Conservation (phyloP, 2,797 vertebrate species). For the Onychomys arenicola region DNA sequence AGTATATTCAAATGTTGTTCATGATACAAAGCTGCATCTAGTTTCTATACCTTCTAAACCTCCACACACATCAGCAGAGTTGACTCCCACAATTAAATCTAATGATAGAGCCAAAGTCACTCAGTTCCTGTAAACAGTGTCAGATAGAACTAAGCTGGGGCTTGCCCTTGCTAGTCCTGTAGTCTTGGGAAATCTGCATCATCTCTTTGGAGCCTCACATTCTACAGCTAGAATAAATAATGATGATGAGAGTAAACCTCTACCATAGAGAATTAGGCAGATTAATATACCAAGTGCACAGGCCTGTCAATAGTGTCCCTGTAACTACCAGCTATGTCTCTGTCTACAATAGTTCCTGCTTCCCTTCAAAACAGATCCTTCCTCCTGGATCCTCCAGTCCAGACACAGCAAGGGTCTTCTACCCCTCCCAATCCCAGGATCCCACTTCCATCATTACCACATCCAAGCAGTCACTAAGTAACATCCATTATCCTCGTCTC, state of each 20-base stretch:
- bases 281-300: neutral
- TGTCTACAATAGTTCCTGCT: neutral
- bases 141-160: neutral
- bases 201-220: neutral
- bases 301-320: neutral
- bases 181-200: neutral
- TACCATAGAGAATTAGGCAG: neutral
- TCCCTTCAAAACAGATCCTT: neutral
- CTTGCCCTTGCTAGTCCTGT: neutral
- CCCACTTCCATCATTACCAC: neutral
- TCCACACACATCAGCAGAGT: neutral
- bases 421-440: neutral
- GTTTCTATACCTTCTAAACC: neutral
- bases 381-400: neutral
- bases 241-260: neutral
- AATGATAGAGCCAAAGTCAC: neutral
- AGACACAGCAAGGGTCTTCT: neutral
- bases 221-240: slow-evolving; percentile 8
- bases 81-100: slow-evolving; percentile 28
- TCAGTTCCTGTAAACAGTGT: neutral
- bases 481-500: neutral
- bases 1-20: neutral
- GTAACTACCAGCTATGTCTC: neutral
- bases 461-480: neutral
- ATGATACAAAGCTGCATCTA: neutral